Evolutionary conservation across 2,888 invertebrate species (phyloP).

Genomic region (Eupithecia pulchellata): DNA sequence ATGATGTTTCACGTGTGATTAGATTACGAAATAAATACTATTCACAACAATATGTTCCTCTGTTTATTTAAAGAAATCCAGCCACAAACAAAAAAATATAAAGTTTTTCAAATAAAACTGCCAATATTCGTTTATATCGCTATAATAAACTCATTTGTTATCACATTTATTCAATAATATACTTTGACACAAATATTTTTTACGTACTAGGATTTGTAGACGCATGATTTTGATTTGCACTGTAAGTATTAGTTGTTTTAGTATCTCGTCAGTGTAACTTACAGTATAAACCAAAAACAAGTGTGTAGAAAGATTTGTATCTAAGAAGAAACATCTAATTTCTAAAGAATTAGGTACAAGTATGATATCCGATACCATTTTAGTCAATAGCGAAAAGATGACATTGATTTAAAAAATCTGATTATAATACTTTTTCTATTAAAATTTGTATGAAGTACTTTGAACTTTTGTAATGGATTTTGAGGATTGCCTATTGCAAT

Average conservation of each 20-base stretch:
- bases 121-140: slow-evolving; percentile 69
- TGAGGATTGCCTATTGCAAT: neutral
- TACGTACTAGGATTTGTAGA: slow-evolving; percentile 79
- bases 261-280: slow-evolving; percentile 15
- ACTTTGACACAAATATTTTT: slow-evolving; percentile 82
- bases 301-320: slow-evolving; percentile 58
- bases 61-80: neutral
- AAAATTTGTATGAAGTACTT: neutral
- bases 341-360: slow-evolving; percentile 65
- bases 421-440: slow-evolving; percentile 3
- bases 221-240: slow-evolving; percentile 63
- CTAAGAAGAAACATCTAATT: slow-evolving; percentile 69
- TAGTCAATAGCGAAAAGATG: slow-evolving; percentile 11
- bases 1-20: neutral
- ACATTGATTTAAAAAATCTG: slow-evolving; percentile 2
- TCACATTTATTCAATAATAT: slow-evolving; percentile 85
- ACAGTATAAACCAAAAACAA: slow-evolving; percentile 63
- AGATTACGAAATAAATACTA: neutral
- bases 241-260: slow-evolving; percentile 37
- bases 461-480: neutral
- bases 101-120: slow-evolving; percentile 45
- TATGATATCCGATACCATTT: slow-evolving; percentile 69
- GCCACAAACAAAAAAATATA: neutral
- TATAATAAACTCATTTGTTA: slow-evolving; percentile 85
- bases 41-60: neutral